Evolutionary conservation across 2,113 vertebrate species (phyloP), one percentile per base, ranked within the genome.

Genomic region (Elgaria multicarinata): DNA sequence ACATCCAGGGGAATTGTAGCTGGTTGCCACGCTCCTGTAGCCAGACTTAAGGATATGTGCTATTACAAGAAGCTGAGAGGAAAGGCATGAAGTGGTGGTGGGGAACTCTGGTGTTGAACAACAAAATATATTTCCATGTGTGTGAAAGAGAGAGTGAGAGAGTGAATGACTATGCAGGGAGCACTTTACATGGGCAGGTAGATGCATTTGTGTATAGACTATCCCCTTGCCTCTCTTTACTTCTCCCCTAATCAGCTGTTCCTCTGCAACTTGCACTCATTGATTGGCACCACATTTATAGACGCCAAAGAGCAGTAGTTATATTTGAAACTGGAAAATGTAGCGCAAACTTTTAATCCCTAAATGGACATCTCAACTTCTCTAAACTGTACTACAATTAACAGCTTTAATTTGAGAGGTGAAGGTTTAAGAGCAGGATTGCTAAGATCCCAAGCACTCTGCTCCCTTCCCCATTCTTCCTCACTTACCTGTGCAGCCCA

Each of bases 331-430:
- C 90, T 67, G 75, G 66, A 93, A 95, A 92, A 85, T 92, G 91
- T 83, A 0, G 0, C 94, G 89, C 95, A 93, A 90, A 89, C 36
- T 69, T 89, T 78, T 91, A 91, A 93, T 96, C 91, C 92, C 94
- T 92, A 92, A 91, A 88, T 85, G 91, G 89, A 89, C 46, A 8
- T 1, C 0, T 83, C 88, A 4, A 12, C 93, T 96, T 96, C 90
- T 92, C 89, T 91, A 92, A 92, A 95, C 90, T 94, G 83, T 94
- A 97, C 97, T 97, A 97, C 97, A 97, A 89, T 89, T 93, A 93
- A 93, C 93, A 93, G 92, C 93, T 96, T 94, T 96, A 92, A 92
- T 94, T 91, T 44, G 53, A 5, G 55, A 39, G 85, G 88, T 89
- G 28, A 66, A 62, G 44, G 67, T 71, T 72, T 72, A 16, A 18